These are phyloP conservation scores for Melieria omissa DNA, from an alignment of 2,888 invertebrate genomes.

Conservation along the genomic window DNA sequence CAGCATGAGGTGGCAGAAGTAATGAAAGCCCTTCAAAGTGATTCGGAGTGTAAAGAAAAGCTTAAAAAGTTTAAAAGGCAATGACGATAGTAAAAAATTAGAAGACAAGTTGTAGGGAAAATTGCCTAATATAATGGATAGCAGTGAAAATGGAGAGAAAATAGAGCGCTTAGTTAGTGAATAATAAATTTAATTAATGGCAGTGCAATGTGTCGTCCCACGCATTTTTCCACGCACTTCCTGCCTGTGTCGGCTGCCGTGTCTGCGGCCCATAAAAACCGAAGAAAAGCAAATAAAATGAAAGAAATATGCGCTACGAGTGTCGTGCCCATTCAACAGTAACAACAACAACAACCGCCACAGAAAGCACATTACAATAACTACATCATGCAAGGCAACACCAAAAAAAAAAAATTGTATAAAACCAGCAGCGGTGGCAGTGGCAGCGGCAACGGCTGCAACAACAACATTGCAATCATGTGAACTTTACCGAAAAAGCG, in stretches of 20 bases:
- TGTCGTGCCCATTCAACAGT: slow-evolving; percentile 18
- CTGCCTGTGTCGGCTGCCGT: slow-evolving; percentile 14
- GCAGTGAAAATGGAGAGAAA: neutral
- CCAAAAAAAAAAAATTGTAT: too few species aligned
- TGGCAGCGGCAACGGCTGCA: slow-evolving; percentile 17
- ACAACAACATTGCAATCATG: slow-evolving; percentile 24
- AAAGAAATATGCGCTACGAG: slow-evolving; percentile 16
- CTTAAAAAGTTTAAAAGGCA: too few species aligned
- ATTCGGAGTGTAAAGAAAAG: too few species aligned
- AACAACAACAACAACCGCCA: slow-evolving; percentile 8
- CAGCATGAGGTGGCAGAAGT: neutral
- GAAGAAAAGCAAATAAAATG: neutral
- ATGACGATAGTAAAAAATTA: too few species aligned
- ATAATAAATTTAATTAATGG: neutral
- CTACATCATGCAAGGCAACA: too few species aligned
- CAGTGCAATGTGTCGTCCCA: neutral
- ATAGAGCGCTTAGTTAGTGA: neutral
- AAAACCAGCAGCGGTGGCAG: neutral
- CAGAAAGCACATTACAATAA: neutral
- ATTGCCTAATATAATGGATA: slow-evolving; percentile 1
- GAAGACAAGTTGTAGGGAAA: slow-evolving; percentile 1
- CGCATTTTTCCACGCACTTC: slow-evolving; percentile 10
- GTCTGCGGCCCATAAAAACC: slow-evolving; percentile 20
- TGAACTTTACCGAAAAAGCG: neutral
- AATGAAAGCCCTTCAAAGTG: too few species aligned